Base-by-base conservation (phyloP, 2,113 vertebrate species). In the Phasianus colchicus region DNA sequence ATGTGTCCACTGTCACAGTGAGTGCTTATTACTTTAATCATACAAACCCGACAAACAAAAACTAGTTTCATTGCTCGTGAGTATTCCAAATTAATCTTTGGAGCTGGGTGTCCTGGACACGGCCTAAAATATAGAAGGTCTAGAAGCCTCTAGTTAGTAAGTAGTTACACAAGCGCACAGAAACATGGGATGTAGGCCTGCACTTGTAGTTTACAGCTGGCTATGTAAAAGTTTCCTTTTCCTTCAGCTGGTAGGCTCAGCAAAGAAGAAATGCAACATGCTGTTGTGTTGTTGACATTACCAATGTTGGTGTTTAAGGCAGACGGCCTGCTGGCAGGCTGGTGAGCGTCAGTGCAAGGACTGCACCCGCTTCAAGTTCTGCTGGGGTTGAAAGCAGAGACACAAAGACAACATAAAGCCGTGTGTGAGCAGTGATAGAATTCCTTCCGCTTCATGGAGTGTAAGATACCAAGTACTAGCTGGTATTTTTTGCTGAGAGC, bases 231-330 rank as follows among this genome's bases (percentile, higher is more conserved):
- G 74, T 65, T 88, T 92, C 76, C 69, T 67, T 87, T 79, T 72
- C 81, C 88, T 67, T 40, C 47, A 80, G 45, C 18, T 92, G 86
- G 71, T 72, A 93, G 81, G 86, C 71, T 90, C 78, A 70, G 64
- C 55, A 75, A 89, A 57, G 10, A 43, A 77, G 75, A 88, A 85
- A 83, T 70, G 20, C 81, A 77, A 42, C 19, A 66, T 34, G 55
- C 30, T 94, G 38, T 34, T 57, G 78, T 93, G 76, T 7, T 85
- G 79, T 66, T 94, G 73, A 82, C 27, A 8, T 69, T 47, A 54
- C 29, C 29, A 48, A 58, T 21, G 71, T 0, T 0, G 32, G 48
- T 66, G 84, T 48, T 86, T 7, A 73, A 74, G 4, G 60, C 52
- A 20, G 8, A 50, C 0, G 0, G 42, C 69, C 71, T 2, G 0